A percentile compares a stretch with the other conserved stretches of the same genome.
Evolutionary conservation across 2,888 invertebrate species (phyloP).

Genomic region (Molanna angustata): DNA sequence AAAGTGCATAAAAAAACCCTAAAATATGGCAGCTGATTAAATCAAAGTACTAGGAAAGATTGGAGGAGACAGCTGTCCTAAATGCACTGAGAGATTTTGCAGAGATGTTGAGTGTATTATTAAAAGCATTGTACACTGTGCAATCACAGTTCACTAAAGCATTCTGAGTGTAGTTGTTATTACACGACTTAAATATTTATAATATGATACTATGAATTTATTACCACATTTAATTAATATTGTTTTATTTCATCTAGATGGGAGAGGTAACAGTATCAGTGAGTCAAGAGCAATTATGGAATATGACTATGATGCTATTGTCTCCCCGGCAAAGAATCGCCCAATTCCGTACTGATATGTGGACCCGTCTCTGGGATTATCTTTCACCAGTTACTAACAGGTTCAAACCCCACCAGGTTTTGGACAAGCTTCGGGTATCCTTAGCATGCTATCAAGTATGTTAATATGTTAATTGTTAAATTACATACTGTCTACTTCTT

Average conservation of each 20-base stretch:
- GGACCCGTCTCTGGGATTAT: constrained; percentile 79
- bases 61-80: too few relatives aligned
- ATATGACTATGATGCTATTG: constrained; percentile 77
- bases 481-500: background rate
- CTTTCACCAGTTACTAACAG: constrained; percentile 61
- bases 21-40: too few relatives aligned
- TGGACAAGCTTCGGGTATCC: constrained; percentile 75
- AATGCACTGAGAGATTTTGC: too few relatives aligned
- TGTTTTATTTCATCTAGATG: constrained; percentile 38
- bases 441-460: constrained; percentile 76
- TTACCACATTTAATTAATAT: too few relatives aligned
- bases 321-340: constrained; percentile 80
- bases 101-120: too few relatives aligned
- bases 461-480: background rate
- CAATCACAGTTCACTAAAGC: too few relatives aligned
- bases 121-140: too few relatives aligned
- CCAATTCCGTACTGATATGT: constrained; percentile 79
- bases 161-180: too few relatives aligned
- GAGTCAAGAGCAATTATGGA: constrained; percentile 75
- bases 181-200: too few relatives aligned
- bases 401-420: constrained; percentile 67
- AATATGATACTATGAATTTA: too few relatives aligned
- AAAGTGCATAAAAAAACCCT: too few relatives aligned
- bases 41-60: too few relatives aligned
- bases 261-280: constrained; percentile 60